Percentiles rank a stretch among this genome's conserved stretches.
These are phyloP conservation scores for Junonia oenone DNA, from an alignment of 2,888 invertebrate species.

Conservation along the genomic window DNA sequence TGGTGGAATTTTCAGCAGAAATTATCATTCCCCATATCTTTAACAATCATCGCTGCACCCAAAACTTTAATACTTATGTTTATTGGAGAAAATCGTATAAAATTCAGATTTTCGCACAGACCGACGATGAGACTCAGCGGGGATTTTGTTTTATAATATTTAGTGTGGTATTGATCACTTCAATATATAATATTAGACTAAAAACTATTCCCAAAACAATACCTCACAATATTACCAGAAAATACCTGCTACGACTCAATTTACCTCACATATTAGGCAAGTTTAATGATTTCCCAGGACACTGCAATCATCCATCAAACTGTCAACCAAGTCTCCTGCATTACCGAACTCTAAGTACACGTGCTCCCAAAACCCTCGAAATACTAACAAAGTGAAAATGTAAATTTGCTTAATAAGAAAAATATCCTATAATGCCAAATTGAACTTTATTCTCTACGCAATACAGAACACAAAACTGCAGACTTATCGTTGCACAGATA, in stretches of 20 bases:
- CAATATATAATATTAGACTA: no score
- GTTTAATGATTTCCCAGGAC: conserved; percentile 50
- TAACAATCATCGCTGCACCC: no score
- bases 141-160: no score
- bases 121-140: no score
- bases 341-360: conserved; percentile 15
- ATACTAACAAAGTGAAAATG: conserved; percentile 36
- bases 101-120: no score
- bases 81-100: no score
- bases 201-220: no score
- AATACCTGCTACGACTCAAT: neutral
- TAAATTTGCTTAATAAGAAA: conserved; percentile 38
- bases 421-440: conserved; percentile 35
- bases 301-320: conserved; percentile 57
- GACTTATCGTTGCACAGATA: conserved; percentile 24
- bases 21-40: no score
- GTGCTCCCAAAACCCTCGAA: conserved; percentile 27
- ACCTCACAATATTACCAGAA: no score
- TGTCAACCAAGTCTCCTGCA: conserved; percentile 43
- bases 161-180: no score
- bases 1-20: no score
- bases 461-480: conserved; percentile 31
- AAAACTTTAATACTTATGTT: no score
- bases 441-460: conserved; percentile 29
- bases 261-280: conserved; percentile 3